Conservation (phyloP, 2,888 invertebrate species). For the Gymnosoma rotundatum region DNA sequence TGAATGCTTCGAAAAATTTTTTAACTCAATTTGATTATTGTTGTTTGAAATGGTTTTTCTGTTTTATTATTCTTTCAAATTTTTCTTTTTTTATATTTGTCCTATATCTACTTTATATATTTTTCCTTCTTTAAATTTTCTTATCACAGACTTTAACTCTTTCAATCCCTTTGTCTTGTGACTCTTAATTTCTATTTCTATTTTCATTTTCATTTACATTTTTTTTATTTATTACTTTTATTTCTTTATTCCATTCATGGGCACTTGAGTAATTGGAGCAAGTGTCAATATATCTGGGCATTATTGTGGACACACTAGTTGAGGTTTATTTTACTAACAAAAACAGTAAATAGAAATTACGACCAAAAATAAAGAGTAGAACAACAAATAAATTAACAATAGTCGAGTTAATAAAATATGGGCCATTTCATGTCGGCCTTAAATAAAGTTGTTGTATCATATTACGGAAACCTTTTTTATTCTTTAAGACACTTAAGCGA, state of each 20-base stretch:
- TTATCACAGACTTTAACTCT: conserved; percentile 30
- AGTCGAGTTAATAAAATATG: conserved; percentile 66
- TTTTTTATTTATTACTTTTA: conserved; percentile 35
- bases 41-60: conserved; percentile 60
- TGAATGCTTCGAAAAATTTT: conserved; percentile 61
- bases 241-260: conserved; percentile 55
- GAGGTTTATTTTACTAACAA: conserved; percentile 54
- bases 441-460: conserved; percentile 47
- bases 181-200: conserved; percentile 4
- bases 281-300: conserved; percentile 63
- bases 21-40: conserved; percentile 67
- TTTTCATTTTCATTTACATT: not conserved
- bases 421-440: conserved; percentile 53
- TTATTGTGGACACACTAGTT: conserved; percentile 65
- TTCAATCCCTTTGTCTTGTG: conserved; percentile 14
- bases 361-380: conserved; percentile 28
- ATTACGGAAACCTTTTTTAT: conserved; percentile 63
- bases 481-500: conserved; percentile 52
- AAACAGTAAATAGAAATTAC: conserved; percentile 9
- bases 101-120: not conserved
- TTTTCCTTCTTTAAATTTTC: conserved; percentile 20
- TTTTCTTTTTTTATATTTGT: conserved; percentile 8
- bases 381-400: conserved; percentile 64
- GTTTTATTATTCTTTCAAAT: conserved; percentile 43
- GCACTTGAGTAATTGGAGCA: conserved; percentile 68